Evolutionary conservation across 2,797 vertebrate genomes (phyloP), one percentile per base, ranked within the genome.

Genomic region (Triplophysa yarkandensis): DNA sequence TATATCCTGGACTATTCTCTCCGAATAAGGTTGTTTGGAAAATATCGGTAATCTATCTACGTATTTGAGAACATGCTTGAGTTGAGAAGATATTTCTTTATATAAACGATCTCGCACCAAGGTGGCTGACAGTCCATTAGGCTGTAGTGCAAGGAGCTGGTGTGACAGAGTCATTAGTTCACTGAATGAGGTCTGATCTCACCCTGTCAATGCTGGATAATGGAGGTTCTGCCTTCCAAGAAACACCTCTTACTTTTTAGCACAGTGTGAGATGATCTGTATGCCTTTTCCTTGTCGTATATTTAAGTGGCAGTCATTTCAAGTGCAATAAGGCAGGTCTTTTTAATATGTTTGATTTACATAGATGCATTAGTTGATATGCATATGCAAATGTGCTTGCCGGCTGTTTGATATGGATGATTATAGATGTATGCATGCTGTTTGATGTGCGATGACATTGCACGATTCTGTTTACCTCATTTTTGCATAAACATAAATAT

Each of bases 61-160:
- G 74, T 68, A 70, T 76, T 78, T 73, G 78, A 54, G 58, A 71
- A 74, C 68, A 74, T 82, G 78, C 80, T 72, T 77, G 60, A 77
- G 71, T 74, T 70, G 67, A 65, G 77, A 77, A 76, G 72, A 84
- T 82, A 80, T 84, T 82, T 83, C 75, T 80, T 78, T 74, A 85
- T 75, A 81, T 83, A 80, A 83, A 81, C 74, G 64, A 71, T 77
- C 71, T 78, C 21, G 48, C 68, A 77, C 71, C 50, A 63, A 75
- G 76, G 76, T 81, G 75, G 71, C 79, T 81, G 80, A 82, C 79
- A 81, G 76, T 82, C 80, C 65, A 77, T 81, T 83, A 83, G 79
- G 74, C 64, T 54, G 76, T 77, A 80, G 75, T 83, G 82, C 77
- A 69, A 72, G 39, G 77, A 71, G 73, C 77, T 80, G 65, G 66